Evolutionary conservation across 2,888 invertebrate species (phyloP).

Genomic region (Acanthacorydalis orientalis): DNA sequence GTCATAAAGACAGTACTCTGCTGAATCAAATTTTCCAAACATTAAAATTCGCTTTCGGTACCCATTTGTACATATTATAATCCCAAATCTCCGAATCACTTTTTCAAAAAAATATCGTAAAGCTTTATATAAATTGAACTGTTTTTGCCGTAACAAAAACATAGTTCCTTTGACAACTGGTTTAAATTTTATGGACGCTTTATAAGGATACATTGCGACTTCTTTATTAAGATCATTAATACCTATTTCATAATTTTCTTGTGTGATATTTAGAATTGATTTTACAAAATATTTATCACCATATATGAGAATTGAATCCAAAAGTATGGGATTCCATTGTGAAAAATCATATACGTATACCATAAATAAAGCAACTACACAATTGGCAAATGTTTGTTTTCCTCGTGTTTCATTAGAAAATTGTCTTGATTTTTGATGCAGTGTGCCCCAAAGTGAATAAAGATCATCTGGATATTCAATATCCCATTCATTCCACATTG

Average conservation of each 20-base stretch:
- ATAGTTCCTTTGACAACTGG: slow-evolving; percentile 42
- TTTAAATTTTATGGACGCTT: slow-evolving; percentile 36
- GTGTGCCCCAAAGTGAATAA: slow-evolving; percentile 47
- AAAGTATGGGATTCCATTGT: slow-evolving; percentile 43
- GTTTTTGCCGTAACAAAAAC: slow-evolving; percentile 34
- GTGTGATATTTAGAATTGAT: slow-evolving; percentile 28
- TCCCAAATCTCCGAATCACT: slow-evolving; percentile 32
- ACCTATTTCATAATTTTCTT: slow-evolving; percentile 36
- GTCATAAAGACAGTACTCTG: slow-evolving; percentile 51
- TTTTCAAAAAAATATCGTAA: slow-evolving; percentile 36
- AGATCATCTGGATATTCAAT: slow-evolving; percentile 50
- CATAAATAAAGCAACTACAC: slow-evolving; percentile 36
- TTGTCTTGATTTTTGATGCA: slow-evolving; percentile 40
- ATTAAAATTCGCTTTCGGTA: slow-evolving; percentile 19
- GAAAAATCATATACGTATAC: slow-evolving; percentile 37
- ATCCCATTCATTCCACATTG: slow-evolving; percentile 47
- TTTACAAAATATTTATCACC: slow-evolving; percentile 40
- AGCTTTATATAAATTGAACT: slow-evolving; percentile 46
- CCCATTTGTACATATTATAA: slow-evolving; percentile 34
- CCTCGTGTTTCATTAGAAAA: slow-evolving; percentile 38
- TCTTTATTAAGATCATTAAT: slow-evolving; percentile 36
- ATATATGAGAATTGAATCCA: slow-evolving; percentile 42
- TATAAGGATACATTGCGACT: slow-evolving; percentile 38
- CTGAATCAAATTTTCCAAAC: slow-evolving; percentile 22
- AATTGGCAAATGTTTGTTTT: slow-evolving; percentile 43